These are phyloP conservation scores for Hirudo medicinalis DNA, from an alignment of 1,140 invertebrate species.

Conservation along the genomic window DNA sequence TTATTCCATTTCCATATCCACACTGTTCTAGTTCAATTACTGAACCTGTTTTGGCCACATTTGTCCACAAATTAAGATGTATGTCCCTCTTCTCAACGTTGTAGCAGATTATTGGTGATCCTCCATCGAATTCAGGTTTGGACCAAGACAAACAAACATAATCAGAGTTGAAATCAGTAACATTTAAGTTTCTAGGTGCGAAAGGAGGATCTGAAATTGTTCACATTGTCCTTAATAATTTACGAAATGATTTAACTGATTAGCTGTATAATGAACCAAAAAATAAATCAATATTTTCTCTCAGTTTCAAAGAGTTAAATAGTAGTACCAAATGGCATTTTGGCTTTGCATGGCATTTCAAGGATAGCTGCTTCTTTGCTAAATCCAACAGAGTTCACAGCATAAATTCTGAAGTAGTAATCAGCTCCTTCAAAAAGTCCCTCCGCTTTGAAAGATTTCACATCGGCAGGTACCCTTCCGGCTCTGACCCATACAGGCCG, in stretches of 20 bases:
- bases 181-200: conserved; percentile 42
- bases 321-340: conserved; percentile 75
- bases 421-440: conserved; percentile 77
- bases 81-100: conserved; percentile 36
- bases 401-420: conserved; percentile 86
- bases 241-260: background rate
- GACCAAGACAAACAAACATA: conserved; percentile 59
- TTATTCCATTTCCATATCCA: background rate
- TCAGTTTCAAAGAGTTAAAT: background rate
- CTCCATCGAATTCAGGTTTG: conserved; percentile 35
- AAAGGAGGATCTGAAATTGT: conserved; percentile 41
- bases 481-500: conserved; percentile 77
- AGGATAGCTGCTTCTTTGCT: conserved; percentile 66
- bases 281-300: conserved; percentile 51
- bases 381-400: conserved; percentile 90
- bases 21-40: background rate
- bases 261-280: conserved; percentile 40
- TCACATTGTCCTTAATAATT: background rate
- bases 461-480: conserved; percentile 18
- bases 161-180: conserved; percentile 48
- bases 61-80: conserved; percentile 29
- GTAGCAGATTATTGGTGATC: conserved; percentile 37
- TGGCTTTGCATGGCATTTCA: conserved; percentile 68
- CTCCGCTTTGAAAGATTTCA: conserved; percentile 62
- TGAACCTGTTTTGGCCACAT: conserved; percentile 26